Evolutionary conservation across 2,888 invertebrate genomes (phyloP), one percentile per base, ranked within the genome.

Genomic region (Choristoneura rosaceana): DNA sequence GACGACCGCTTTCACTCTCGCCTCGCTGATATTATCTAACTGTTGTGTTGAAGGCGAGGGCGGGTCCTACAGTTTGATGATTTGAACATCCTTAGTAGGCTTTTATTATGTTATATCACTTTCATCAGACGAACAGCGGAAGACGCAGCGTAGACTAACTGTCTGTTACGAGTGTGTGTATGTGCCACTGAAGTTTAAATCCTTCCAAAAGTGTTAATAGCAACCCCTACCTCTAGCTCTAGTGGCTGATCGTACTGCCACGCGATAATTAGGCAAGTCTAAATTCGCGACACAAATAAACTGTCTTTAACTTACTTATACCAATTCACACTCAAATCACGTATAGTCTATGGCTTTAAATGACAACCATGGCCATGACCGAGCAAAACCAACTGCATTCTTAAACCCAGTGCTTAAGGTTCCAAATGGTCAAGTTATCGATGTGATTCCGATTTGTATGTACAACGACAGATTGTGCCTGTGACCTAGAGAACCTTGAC

Each of bases 1-100:
- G 81, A 83, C 77, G 82, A 81, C 70, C 89, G 87, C 93, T 93
- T 93, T 93, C 93, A 92, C 93, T 93, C 89, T 92, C 90, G 83
- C 47, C n/a, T 10, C 81, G 79, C 82, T 80, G 68, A 73, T 73
- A 34, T 73, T 73, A 73, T 73, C 73, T 73, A 73, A 73, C 71
- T 58, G 71, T 71, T 60, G 58, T 47, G 61, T 61, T 61, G 61
- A 55, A 15, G 33, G 33, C 25, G 67, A 59, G 41, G 67, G 59
- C 52, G 65, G 38, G 25, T 25, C 64, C 50, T 47, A 41, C 61
- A 58, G 58, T 14, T 15, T 59, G 59, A 55, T 7, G 59, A 59
- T 59, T 59, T 12, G 55, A 55, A 55, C 55, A 55, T 55, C 55
- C 55, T 55, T 12, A 55, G 55, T 52, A 17, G 43, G 25, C 61